phyloP scores from a whole-genome alignment of 2,113 vertebrate species.

The Paratilapia polleni region DNA sequence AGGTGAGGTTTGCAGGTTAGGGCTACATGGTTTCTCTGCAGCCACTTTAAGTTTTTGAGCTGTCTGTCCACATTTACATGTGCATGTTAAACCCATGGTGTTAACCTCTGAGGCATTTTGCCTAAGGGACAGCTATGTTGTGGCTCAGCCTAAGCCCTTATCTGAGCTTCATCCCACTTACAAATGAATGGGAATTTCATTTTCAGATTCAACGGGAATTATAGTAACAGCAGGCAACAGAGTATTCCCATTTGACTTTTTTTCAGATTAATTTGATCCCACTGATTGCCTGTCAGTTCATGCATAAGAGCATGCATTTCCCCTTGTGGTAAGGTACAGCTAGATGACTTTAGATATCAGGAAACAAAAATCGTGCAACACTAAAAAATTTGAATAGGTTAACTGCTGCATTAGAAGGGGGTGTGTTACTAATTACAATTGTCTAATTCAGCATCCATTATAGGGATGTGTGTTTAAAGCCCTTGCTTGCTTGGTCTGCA shows the following conservation, averaged over 20 bases:
- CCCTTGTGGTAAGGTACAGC: conserved; percentile 1
- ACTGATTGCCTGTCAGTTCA: conserved; percentile 36
- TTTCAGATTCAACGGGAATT: conserved; percentile 51
- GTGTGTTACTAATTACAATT: conserved; percentile 45
- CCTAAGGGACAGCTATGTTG: conserved; percentile 28
- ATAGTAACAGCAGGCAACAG: conserved; percentile 36
- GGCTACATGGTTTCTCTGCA: conserved; percentile 13
- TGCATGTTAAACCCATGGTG: conserved; percentile 24
- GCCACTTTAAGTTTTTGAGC: conserved; percentile 18
- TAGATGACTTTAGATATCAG: not conserved
- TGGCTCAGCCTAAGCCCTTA: conserved; percentile 45
- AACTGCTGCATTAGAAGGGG: conserved; percentile 24
- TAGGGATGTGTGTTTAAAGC: conserved; percentile 13
- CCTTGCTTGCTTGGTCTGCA: conserved; percentile 1
- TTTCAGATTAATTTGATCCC: conserved; percentile 49
- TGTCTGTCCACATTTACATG: conserved; percentile 29
- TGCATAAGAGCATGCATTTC: conserved; percentile 7
- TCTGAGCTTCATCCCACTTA: conserved; percentile 47
- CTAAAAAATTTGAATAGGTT: conserved; percentile 49
- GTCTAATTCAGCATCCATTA: conserved; percentile 34
- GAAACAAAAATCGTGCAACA: conserved; percentile 9
- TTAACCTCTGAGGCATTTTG: conserved; percentile 48
- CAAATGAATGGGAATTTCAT: conserved; percentile 62
- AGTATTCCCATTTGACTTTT: conserved; percentile 32
- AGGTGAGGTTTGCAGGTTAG: conserved; percentile 14